Base-by-base conservation (phyloP, 64 coral and sea anemone species). In the Cladopsammia gracilis region DNA sequence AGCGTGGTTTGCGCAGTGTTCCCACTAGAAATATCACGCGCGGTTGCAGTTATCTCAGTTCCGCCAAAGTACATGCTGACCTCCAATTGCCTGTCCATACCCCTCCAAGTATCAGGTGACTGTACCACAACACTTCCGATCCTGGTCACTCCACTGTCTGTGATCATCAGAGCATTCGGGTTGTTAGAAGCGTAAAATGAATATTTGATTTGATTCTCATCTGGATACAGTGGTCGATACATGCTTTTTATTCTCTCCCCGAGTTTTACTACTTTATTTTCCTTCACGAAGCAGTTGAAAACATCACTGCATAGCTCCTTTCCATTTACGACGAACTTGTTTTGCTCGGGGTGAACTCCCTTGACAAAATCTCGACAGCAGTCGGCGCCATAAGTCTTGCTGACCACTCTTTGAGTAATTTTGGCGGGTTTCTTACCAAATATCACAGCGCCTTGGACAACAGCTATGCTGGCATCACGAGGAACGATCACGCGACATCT, bases 1-100 rank as follows among this genome's bases (percentile, higher is more conserved):
- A 77, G 75, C 9, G 75, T 77, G 20, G 75, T 77, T 77, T 77
- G 49, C 10, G 75, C 75, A 10, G 18, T 77, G 7, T 77, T 77
- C 14, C 75, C 75, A 77, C 50, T 77, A 6, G 75, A 54, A 53
- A 77, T 56, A 54, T 77, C 75, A 6, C 75, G 49, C 2, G 75
- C 75, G 8, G 50, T 77, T 0, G 75, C 50, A 5, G 72, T 75
- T 75, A 75, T 75, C 49, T 75, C 72, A 47, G 72, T 75, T 49
- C 72, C 46, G 8, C 75, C 75, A 56, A 77, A 77, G 49, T 54
- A 77, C 75, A 77, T 22, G 50, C 75, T 77, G 75, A 77, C 75
- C 20, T 77, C 75, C 20, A 77, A 23, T 77, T 77, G 19, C n/a
- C 75, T 77, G 19, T 77, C 20, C 75, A 77, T 10, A 19, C 75